Evolutionary conservation across 2,797 vertebrate genomes (phyloP).

Genomic region (Amblyraja radiata): DNA sequence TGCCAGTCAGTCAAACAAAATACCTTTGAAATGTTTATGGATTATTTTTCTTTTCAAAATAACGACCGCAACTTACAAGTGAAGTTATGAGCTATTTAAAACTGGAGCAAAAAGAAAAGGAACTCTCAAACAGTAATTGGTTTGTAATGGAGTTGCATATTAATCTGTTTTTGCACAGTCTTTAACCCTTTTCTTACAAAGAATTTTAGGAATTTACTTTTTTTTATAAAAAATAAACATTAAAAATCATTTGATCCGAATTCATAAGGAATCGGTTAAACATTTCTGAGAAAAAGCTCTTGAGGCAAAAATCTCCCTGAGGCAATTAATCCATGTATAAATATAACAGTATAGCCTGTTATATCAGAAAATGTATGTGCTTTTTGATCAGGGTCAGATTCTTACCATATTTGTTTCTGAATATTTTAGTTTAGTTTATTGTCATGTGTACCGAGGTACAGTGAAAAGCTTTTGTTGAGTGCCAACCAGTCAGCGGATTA

Average conservation of each 20-base stretch:
- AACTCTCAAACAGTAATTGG: neutral
- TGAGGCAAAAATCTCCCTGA: neutral
- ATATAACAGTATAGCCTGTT: neutral
- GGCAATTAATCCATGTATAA: neutral
- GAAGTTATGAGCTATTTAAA: slow-evolving; percentile 21
- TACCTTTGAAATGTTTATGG: slow-evolving; percentile 21
- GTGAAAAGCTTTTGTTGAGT: too few species aligned
- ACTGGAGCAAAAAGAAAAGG: neutral
- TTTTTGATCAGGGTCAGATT: neutral
- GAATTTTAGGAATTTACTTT: slow-evolving; percentile 20
- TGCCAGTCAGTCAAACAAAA: neutral
- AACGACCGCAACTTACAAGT: neutral
- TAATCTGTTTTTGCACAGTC: neutral
- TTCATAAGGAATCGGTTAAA: slow-evolving; percentile 15
- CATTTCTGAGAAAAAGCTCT: neutral
- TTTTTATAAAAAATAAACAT: neutral
- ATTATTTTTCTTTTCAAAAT: slow-evolving; percentile 27
- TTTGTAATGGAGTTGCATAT: neutral
- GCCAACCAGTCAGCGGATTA: too few species aligned
- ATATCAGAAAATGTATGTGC: neutral
- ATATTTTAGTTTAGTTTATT: neutral
- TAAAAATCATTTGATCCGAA: slow-evolving; percentile 2
- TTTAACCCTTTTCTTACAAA: slow-evolving; percentile 4
- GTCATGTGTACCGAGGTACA: too few species aligned
- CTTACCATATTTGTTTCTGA: neutral